These are phyloP conservation scores for Phortica okadai DNA, from an alignment of 2,888 invertebrate species.

Conservation along the genomic window DNA sequence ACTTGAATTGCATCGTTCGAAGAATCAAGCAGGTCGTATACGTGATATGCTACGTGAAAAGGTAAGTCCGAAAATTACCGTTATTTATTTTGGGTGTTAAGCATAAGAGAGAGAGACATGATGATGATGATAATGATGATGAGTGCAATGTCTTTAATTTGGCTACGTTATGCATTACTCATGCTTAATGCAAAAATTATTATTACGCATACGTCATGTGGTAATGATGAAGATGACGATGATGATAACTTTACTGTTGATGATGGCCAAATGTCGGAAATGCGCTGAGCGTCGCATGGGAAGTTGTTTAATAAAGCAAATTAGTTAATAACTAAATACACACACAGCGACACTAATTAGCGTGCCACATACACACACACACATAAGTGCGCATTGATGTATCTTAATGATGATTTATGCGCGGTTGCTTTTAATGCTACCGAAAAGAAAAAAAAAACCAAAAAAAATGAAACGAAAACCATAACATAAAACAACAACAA, in stretches of 20 bases:
- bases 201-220: background rate
- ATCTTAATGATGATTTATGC: constrained; percentile 67
- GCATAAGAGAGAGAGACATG: no score
- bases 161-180: no score
- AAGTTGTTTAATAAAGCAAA: constrained; percentile 60
- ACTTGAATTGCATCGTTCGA: constrained; percentile 89
- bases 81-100: background rate
- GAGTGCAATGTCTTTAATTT: no score
- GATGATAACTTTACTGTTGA: background rate
- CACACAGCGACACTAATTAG: constrained; percentile 32
- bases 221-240: background rate
- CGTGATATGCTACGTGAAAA: constrained; percentile 93
- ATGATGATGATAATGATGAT: no score
- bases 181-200: no score
- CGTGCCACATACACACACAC: constrained; percentile 15
- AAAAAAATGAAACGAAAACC: background rate
- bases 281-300: constrained; percentile 40
- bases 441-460: background rate
- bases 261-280: no score
- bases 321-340: constrained; percentile 62
- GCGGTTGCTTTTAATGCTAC: background rate
- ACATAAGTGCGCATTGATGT: constrained; percentile 39
- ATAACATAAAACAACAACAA: background rate
- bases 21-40: constrained; percentile 91
- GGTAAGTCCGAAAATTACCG: constrained; percentile 79